These are phyloP conservation scores for Hypanus sabinus DNA, from an alignment of 2,113 vertebrate species.

Conservation along the genomic window DNA sequence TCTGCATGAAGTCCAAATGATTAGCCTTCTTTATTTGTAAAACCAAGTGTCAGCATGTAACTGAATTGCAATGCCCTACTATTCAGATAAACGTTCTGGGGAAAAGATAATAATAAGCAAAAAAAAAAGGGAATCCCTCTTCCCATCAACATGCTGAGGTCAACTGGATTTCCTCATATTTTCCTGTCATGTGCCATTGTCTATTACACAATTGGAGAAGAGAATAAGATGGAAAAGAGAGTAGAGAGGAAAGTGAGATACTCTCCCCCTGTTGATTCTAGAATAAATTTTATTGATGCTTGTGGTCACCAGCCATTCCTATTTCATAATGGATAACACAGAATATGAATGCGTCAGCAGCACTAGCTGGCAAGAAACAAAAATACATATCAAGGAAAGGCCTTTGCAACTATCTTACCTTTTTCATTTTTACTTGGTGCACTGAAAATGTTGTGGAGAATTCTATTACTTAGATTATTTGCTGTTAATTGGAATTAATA, in stretches of 20 bases:
- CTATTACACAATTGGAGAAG: not conserved
- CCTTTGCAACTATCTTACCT: not conserved
- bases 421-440: not conserved
- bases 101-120: not conserved
- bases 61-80: not conserved
- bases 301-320: not conserved
- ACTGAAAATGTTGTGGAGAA: not conserved
- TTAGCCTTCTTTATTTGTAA: not conserved
- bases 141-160: not conserved
- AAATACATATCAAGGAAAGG: too few species aligned
- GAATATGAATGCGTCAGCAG: not conserved
- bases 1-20: not conserved
- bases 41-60: not conserved
- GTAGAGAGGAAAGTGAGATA: too few species aligned
- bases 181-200: not conserved
- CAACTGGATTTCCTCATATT: not conserved
- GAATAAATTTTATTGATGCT: not conserved
- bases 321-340: not conserved
- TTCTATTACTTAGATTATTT: not conserved
- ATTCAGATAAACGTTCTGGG: not conserved
- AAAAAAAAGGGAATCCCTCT: not conserved
- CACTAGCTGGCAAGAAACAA: not conserved
- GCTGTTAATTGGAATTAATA: not conserved
- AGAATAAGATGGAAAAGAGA: too few species aligned
- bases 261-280: not conserved